phyloP scores from a whole-genome alignment of 1,140 invertebrate species.

The Drosophila simulans region DNA sequence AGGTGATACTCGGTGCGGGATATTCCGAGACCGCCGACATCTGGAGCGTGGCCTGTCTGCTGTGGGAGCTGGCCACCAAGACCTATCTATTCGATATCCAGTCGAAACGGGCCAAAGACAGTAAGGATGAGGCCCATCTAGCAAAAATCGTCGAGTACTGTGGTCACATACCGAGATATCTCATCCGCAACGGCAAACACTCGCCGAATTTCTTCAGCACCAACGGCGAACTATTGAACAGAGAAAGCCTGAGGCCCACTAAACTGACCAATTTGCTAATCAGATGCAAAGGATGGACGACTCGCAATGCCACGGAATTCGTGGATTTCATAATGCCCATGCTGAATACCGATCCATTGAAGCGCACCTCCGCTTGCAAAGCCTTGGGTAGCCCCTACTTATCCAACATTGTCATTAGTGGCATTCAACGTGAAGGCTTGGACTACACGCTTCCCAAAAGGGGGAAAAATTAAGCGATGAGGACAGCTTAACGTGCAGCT shows the following conservation, averaged over 20 bases:
- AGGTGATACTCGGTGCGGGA: conserved; percentile 97
- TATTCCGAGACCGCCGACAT: conserved; percentile 97
- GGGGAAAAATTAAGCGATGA: no score
- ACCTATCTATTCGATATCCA: conserved; percentile 99
- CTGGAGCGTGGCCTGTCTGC: conserved; percentile 99
- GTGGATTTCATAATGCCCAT: conserved; percentile 96
- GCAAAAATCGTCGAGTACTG: conserved; percentile 93
- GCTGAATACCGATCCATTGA: conserved; percentile 95
- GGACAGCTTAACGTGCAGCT: no score
- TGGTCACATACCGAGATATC: conserved; percentile 95
- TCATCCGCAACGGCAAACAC: conserved; percentile 89
- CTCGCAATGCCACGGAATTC: conserved; percentile 93
- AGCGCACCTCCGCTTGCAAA: conserved; percentile 94
- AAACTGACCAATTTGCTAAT: conserved; percentile 93
- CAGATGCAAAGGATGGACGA: conserved; percentile 96
- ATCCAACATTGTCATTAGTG: no score
- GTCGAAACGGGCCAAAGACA: conserved; percentile 90
- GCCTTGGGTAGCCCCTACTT: conserved; percentile 85
- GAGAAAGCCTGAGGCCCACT: conserved; percentile 95
- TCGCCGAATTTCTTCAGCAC: conserved; percentile 96
- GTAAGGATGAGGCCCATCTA: conserved; percentile 98
- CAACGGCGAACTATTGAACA: conserved; percentile 94
- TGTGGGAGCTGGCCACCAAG: conserved; percentile 99
- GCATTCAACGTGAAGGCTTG: no score
- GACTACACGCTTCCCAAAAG: no score